Evolutionary conservation across 2,888 invertebrate species (phyloP).

Genomic region (Drosophila monieri): DNA sequence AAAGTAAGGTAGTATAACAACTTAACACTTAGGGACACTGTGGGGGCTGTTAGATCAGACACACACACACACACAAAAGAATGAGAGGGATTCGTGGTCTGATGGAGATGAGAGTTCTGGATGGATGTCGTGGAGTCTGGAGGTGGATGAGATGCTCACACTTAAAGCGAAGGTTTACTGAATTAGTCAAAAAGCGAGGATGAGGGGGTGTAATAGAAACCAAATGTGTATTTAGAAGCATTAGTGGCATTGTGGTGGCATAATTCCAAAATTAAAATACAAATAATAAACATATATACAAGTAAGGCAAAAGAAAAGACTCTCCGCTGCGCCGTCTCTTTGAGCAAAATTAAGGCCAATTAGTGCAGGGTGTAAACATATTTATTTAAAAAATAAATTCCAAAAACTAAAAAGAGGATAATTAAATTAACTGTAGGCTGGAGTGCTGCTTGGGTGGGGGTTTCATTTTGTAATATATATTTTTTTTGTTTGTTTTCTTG

Average conservation of each 20-base stretch:
- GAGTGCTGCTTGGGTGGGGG: conserved; percentile 42
- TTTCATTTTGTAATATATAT: conserved; percentile 7
- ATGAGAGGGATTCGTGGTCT: conserved; percentile 5
- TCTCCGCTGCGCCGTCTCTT: conserved; percentile 34
- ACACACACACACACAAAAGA: conserved; percentile 44
- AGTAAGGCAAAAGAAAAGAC: conserved; percentile 34
- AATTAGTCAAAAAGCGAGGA: conserved; percentile 37
- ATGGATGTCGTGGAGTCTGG: conserved; percentile 5
- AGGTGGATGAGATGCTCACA: conserved; percentile 22
- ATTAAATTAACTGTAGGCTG: conserved; percentile 43
- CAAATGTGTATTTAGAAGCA: conserved; percentile 22
- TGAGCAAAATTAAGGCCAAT: conserved; percentile 65
- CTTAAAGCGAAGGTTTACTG: conserved; percentile 19
- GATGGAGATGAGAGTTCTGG: conserved; percentile 6
- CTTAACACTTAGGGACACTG: conserved; percentile 55
- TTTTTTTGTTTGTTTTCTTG: conserved; percentile 5
- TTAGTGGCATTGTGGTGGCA: conserved; percentile 23
- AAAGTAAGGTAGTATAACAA: conserved; percentile 29
- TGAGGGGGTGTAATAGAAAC: background rate
- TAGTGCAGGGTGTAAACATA: conserved; percentile 67
- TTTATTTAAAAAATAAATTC: conserved; percentile 59
- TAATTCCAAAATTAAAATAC: conserved; percentile 23
- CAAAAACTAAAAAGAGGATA: conserved; percentile 37
- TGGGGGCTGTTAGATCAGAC: conserved; percentile 54
- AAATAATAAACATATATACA: conserved; percentile 46